Conservation (phyloP, 2,797 vertebrate genomes). For the Dromococcyx pavoninus region DNA sequence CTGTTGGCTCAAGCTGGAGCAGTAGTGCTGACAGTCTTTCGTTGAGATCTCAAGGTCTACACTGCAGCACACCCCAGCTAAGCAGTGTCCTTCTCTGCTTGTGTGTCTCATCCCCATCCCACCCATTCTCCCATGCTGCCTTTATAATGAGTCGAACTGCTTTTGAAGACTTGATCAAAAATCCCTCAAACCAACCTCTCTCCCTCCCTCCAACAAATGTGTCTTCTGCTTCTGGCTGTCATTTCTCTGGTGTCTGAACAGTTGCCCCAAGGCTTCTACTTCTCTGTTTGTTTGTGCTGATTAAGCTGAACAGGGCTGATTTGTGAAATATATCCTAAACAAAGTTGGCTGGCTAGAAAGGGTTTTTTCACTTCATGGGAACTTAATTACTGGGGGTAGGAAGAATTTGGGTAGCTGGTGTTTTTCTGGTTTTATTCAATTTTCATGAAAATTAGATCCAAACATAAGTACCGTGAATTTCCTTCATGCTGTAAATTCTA, state of each 20-base stretch:
- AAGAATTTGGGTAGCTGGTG: neutral
- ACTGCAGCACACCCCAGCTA: neutral
- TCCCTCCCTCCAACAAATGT: neutral
- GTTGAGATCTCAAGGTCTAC: neutral
- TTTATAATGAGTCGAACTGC: conserved; percentile 1
- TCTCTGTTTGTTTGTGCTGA: neutral
- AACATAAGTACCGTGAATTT: neutral
- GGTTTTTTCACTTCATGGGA: neutral
- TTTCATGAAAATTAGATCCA: conserved; percentile 41
- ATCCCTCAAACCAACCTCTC: neutral
- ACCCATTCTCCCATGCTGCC: neutral
- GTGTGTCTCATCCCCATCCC: neutral
- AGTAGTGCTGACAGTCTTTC: neutral
- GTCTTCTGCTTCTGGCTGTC: neutral
- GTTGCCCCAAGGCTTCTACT: neutral
- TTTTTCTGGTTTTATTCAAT: conserved; percentile 19
- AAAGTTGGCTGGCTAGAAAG: conserved; percentile 18
- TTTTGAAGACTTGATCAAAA: conserved; percentile 1
- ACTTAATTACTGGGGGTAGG: conserved; percentile 20
- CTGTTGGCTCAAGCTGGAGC: neutral
- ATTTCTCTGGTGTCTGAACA: conserved; percentile 27
- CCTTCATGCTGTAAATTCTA: conserved; percentile 1
- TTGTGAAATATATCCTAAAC: conserved; percentile 16
- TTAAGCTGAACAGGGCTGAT: neutral
- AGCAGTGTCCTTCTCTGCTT: neutral